Percentiles rank a stretch among this genome's conserved stretches.
Evolutionary conservation across 2,888 invertebrate genomes (phyloP).

Genomic region (Argyresthia goedartella): DNA sequence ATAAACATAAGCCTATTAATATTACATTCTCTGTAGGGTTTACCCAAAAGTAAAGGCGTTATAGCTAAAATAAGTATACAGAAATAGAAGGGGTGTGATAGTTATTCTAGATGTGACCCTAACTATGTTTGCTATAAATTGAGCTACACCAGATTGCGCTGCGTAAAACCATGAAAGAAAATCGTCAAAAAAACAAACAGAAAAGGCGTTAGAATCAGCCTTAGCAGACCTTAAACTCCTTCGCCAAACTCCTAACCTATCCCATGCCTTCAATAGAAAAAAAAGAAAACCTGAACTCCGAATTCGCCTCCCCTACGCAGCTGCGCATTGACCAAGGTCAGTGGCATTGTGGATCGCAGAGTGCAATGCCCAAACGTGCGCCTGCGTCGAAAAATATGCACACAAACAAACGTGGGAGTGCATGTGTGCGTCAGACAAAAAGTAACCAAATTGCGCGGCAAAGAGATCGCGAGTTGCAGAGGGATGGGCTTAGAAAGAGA

Average conservation of each 20-base stretch:
- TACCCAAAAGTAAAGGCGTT: too few relatives aligned
- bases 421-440: constrained; percentile 28
- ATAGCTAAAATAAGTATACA: too few relatives aligned
- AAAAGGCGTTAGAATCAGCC: too few relatives aligned
- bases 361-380: constrained; percentile 61
- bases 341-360: constrained; percentile 48
- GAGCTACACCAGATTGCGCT: too few relatives aligned
- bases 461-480: constrained; percentile 19
- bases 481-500: not conserved
- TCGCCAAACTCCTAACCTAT: not conserved
- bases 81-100: too few relatives aligned
- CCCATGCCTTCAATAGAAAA: not conserved
- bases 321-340: constrained; percentile 58
- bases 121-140: too few relatives aligned
- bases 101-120: too few relatives aligned
- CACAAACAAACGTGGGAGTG: constrained; percentile 16
- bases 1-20: too few relatives aligned
- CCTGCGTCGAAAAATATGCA: constrained; percentile 45
- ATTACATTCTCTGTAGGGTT: too few relatives aligned
- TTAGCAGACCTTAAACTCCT: not conserved
- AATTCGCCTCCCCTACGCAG: constrained; percentile 37
- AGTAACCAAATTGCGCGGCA: constrained; percentile 53
- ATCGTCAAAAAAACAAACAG: too few relatives aligned
- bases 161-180: too few relatives aligned
- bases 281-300: not conserved